Base-by-base conservation (phyloP, 2,888 invertebrate species). In the Sussaba pulchella region DNA sequence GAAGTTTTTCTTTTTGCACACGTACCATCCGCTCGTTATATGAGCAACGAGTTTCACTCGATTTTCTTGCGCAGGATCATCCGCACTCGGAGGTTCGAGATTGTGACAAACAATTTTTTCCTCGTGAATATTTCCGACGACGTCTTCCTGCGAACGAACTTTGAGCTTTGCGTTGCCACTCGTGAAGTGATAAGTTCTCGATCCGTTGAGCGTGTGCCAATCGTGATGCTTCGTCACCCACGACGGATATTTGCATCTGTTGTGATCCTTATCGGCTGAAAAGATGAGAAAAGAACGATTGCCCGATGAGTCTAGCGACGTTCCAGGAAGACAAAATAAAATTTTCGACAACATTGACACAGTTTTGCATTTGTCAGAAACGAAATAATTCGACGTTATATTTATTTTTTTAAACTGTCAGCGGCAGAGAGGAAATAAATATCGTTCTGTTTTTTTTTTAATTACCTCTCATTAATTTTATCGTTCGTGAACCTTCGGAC, bases 161-260 rank as follows among this genome's bases (percentile, higher is more conserved):
- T 94, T 94, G 71, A 96, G 93, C 0, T 96, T 96, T 0, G 96
- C 95, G 87, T 96, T 96, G 85, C 95, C 94, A 80, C 94, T 95
- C 14, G 96, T 95, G 89, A 96, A 96, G 87, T 95, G 96, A 92
- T 96, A 96, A 78, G 94, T 95, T 88, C 94, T 95, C 21, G 94
- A 93, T 86, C 96, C 95, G 88, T 97, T 96, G 77, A 97, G 92
- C 77, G 96, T 96, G 91, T 95, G 95, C 97, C 97, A 97, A 85
- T 96, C 95, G 92, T 96, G 96, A 88, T 96, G 96, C 71, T 95
- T 94, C 83, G 96, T 95, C 81, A 97, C 95, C 96, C 97, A 97
- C 10, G 93, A 90, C 0, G 97, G 97, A 92, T 96, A 97, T 89
- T 95, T 96, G 91, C 97, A 97, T 78, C 95, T 94, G 86, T 94